Percentiles rank a stretch among this genome's conserved stretches.
These are phyloP conservation scores for Varanus komodoensis DNA, from an alignment of 2,113 vertebrate genomes.

Conservation along the genomic window DNA sequence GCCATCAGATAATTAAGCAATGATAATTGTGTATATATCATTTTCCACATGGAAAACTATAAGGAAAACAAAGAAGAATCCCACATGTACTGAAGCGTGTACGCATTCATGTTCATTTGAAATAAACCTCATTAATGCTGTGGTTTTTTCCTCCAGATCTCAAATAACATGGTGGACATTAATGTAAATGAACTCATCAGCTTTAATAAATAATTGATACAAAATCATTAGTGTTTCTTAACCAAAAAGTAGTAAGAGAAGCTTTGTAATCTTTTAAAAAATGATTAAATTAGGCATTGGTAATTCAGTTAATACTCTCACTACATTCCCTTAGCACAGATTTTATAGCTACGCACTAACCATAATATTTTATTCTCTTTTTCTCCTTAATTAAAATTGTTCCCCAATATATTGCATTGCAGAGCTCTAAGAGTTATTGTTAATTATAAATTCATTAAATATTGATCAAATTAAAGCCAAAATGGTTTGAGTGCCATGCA, in stretches of 20 bases:
- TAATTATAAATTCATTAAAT: constrained; percentile 73
- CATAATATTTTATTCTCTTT: constrained; percentile 45
- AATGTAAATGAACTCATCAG: background rate
- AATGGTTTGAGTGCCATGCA: constrained; percentile 49
- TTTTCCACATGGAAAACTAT: background rate
- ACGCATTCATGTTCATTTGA: background rate
- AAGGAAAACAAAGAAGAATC: background rate
- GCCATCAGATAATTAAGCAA: background rate
- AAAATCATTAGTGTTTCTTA: constrained; percentile 22
- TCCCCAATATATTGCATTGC: constrained; percentile 43
- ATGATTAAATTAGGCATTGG: constrained; percentile 58
- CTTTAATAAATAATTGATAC: constrained; percentile 18
- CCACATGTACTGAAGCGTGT: background rate
- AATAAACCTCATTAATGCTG: background rate
- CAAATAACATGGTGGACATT: background rate
- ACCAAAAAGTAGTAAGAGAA: constrained; percentile 27
- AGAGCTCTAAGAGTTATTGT: constrained; percentile 49
- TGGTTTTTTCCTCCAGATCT: background rate
- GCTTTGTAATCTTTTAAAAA: constrained; percentile 45
- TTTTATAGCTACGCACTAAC: constrained; percentile 48
- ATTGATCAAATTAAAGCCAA: constrained; percentile 69
- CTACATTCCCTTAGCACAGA: constrained; percentile 48
- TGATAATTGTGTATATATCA: background rate
- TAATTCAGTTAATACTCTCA: constrained; percentile 60
- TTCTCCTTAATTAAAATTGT: constrained; percentile 67